Base-by-base conservation (phyloP, 2,113 vertebrate species). In the Empidonax alnorum region DNA sequence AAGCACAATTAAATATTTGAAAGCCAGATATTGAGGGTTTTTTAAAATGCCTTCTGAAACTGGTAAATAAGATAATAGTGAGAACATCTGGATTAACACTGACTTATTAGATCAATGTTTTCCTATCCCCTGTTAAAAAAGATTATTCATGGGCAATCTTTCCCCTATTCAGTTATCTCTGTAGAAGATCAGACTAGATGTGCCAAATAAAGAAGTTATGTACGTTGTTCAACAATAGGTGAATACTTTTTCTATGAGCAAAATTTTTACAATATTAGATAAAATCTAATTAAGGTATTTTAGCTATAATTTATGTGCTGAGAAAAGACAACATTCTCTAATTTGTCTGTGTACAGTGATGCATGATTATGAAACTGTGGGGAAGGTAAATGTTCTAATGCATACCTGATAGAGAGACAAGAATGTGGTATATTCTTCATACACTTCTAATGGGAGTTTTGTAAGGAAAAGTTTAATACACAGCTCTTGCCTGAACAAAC, bases 401-500 rank as follows among this genome's bases (percentile, higher is more conserved):
- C 3, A 12, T 63, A 84, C 14, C 65, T 71, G 68, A 28, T 31
- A 61, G 52, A 71, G 31, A 73, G 14, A 65, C 0, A 1, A 90
- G 88, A 86, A 44, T 88, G 12, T 37, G 30, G 9, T 76, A 9
- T 84, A 44, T 66, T 96, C 96, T 90, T 94, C 83, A 59, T 52
- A 79, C 7, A 41, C 95, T 97, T 95, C 75, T 93, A 96, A 93
- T 95, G 80, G 90, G 97, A 98, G 95, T 98, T 98, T 96, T 94
- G 25, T 83, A 96, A 97, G 97, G 86, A 97, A 97, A 98, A 98
- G 94, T 97, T 98, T 95, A 97, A 97, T 97, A 97, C 87, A 66
- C 88, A 94, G 91, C 94, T 97, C 96, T 97, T 97, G 84, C 96
- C 95, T 98, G 96, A 98, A 96, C 93, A 98, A 98, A 94, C 92